Conservation (phyloP, 2,113 vertebrate genomes). For the Ondatra zibethicus region DNA sequence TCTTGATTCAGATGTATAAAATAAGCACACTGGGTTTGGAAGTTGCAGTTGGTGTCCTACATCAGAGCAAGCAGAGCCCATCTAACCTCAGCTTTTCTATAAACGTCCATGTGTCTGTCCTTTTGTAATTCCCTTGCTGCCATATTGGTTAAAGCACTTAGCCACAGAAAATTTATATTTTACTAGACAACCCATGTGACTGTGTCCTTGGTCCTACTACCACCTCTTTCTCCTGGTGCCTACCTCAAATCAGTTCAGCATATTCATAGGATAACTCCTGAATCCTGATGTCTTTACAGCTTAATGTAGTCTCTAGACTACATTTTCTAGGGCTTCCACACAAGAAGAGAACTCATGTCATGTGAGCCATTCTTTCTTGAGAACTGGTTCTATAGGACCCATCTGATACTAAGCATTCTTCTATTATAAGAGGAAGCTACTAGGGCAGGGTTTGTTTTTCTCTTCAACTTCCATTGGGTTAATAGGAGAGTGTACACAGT, state of each 20-base stretch:
- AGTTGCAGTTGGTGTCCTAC: no score
- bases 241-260: neutral
- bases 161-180: no score
- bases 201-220: neutral
- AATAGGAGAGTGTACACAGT: neutral
- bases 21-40: no score
- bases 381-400: neutral
- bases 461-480: neutral
- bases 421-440: neutral
- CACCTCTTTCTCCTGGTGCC: neutral
- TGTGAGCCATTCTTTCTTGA: neutral
- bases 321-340: neutral
- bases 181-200: no score
- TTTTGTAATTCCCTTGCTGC: no score
- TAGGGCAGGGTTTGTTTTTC: neutral
- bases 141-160: no score
- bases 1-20: no score
- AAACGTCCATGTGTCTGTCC: no score
- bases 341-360: no score
- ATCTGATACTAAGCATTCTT: neutral
- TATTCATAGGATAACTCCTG: neutral
- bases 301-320: neutral
- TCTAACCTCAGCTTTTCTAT: neutral
- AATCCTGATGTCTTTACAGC: neutral
- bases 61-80: no score